Conservation (phyloP, 2,888 invertebrate genomes). For the Eurytoma californica region DNA sequence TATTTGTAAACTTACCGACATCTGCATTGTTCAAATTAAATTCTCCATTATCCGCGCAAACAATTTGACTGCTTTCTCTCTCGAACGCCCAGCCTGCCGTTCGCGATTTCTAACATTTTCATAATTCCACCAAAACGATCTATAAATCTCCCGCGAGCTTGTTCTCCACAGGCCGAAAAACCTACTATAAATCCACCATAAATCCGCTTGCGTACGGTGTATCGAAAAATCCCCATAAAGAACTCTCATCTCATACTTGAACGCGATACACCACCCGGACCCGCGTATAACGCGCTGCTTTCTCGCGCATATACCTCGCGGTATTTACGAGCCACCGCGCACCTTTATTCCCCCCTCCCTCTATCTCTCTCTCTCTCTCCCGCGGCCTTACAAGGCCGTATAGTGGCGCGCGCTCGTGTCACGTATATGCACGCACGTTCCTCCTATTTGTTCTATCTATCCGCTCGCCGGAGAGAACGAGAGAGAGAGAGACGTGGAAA, state of each 20-base stretch:
- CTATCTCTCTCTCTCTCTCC: conserved; percentile 2
- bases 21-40: too few species aligned
- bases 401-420: conserved; percentile 53
- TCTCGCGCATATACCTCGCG: background rate
- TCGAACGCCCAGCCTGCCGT: too few species aligned
- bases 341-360: conserved; percentile 8
- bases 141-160: too few species aligned
- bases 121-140: too few species aligned
- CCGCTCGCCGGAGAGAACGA: background rate
- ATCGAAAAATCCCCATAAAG: conserved; percentile 5
- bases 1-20: too few species aligned
- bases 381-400: conserved; percentile 74
- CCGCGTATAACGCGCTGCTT: background rate
- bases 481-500: background rate
- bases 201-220: too few species aligned
- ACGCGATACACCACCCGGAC: background rate
- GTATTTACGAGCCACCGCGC: conserved; percentile 14
- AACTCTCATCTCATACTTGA: background rate
- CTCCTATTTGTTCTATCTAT: conserved; percentile 22
- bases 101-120: too few species aligned
- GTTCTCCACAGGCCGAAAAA: too few species aligned
- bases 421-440: conserved; percentile 40
- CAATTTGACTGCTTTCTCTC: too few species aligned
- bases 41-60: too few species aligned
- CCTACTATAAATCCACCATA: too few species aligned